Evolutionary conservation across 2,888 invertebrate genomes (phyloP).

Genomic region (Strigamia crassipes): DNA sequence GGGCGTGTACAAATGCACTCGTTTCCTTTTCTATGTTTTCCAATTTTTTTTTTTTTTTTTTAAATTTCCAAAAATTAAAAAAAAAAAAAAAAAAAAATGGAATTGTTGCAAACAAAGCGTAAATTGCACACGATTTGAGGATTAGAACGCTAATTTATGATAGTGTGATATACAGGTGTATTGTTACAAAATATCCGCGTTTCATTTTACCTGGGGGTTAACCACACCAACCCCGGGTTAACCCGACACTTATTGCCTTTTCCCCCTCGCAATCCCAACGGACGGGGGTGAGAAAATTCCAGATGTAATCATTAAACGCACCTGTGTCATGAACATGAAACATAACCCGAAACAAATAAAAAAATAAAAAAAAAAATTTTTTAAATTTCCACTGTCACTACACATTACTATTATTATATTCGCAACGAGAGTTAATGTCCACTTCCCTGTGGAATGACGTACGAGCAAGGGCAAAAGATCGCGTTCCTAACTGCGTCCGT

Average conservation of each 20-base stretch:
- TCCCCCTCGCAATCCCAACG: slow-evolving; percentile 32
- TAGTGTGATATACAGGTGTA: too few species aligned
- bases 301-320: slow-evolving; percentile 27
- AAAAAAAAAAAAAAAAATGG: neutral
- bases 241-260: slow-evolving; percentile 28
- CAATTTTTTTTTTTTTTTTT: neutral
- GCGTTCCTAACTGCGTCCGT: slow-evolving; percentile 2
- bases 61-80: neutral
- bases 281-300: neutral
- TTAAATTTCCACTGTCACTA: neutral
- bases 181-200: neutral
- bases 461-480: slow-evolving; percentile 32
- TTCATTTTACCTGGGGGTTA: slow-evolving; percentile 31
- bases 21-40: neutral
- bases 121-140: too few species aligned
- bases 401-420: neutral
- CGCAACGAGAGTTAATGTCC: slow-evolving; percentile 8
- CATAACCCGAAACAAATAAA: neutral
- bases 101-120: neutral
- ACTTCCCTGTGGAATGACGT: slow-evolving; percentile 8
- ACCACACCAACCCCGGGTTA: slow-evolving; percentile 33
- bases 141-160: too few species aligned
- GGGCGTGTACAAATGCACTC: slow-evolving; percentile 23
- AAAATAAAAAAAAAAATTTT: neutral
- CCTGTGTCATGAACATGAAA: neutral